A percentile compares a stretch with the other conserved stretches of the same genome.
Conservation (phyloP, 2,797 vertebrate species). For the Parotocinclus haroldoi region DNA sequence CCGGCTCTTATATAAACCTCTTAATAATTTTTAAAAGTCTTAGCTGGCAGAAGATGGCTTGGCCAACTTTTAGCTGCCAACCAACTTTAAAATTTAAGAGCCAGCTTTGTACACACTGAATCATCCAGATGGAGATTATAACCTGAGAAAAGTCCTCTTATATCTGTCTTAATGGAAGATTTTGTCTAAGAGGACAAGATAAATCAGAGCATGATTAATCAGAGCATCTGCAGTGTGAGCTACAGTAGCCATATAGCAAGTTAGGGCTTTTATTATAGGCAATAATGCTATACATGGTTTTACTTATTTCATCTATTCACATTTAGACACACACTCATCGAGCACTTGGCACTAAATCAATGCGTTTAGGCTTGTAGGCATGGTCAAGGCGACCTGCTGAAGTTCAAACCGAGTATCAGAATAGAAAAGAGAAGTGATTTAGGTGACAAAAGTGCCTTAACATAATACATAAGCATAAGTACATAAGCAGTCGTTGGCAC, state of each 20-base stretch:
- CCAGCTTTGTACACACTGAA: neutral
- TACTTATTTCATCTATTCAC: too few relatives aligned
- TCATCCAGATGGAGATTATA: constrained; percentile 11
- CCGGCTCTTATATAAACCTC: constrained; percentile 15
- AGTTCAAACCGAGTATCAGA: too few relatives aligned
- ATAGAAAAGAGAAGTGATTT: too few relatives aligned
- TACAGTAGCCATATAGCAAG: neutral
- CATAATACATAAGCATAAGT: too few relatives aligned
- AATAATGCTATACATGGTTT: neutral
- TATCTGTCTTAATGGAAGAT: neutral
- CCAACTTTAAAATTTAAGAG: constrained; percentile 8
- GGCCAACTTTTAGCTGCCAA: neutral
- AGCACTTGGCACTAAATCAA: too few relatives aligned
- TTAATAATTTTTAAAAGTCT: constrained; percentile 12
- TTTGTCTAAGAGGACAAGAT: neutral
- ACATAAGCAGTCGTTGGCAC: too few relatives aligned
- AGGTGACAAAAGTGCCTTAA: too few relatives aligned
- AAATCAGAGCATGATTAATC: too few relatives aligned
- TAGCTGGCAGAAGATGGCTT: neutral
- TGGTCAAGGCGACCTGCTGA: too few relatives aligned
- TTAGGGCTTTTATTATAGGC: neutral
- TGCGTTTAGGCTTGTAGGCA: too few relatives aligned
- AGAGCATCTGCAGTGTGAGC: neutral
- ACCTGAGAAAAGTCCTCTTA: neutral
- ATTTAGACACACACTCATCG: too few relatives aligned